A percentile compares a stretch with the other conserved stretches of the same genome.
Conservation (phyloP, 2,797 vertebrate genomes). For the Cynodonichthys magdalenae region DNA sequence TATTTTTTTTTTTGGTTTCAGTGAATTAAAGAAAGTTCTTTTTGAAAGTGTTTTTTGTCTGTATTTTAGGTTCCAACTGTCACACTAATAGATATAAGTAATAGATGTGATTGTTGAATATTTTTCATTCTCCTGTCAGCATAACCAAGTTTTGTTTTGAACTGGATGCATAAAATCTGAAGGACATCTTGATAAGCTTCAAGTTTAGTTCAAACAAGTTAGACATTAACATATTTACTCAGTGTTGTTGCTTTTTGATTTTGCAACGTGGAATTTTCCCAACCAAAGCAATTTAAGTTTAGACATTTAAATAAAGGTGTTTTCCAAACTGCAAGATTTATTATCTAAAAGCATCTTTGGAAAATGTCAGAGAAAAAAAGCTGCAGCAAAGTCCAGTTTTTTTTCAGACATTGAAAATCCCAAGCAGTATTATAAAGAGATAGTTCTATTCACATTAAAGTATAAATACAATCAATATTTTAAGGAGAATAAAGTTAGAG, state of each 20-base stretch:
- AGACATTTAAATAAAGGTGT: neutral
- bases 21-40: no score
- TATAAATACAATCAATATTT: no score
- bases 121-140: conserved; percentile 2
- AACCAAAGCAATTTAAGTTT: no score
- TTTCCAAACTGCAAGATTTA: neutral
- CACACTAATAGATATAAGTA: no score
- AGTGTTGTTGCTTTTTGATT: neutral
- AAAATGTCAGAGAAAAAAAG: neutral
- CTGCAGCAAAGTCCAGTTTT: neutral
- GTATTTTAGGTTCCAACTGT: no score
- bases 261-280: no score
- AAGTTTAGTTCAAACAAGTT: conserved; percentile 13
- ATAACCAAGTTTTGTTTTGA: conserved; percentile 5
- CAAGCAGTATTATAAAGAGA: no score
- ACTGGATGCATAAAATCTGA: neutral
- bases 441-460: no score
- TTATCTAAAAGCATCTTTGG: neutral
- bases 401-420: neutral
- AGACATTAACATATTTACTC: conserved; percentile 38
- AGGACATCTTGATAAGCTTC: neutral
- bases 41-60: no score
- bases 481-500: no score
- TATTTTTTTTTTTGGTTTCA: no score
- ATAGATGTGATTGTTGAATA: neutral